Percentiles rank a stretch among this genome's conserved stretches.
Evolutionary conservation across 2,113 vertebrate species (phyloP).

Genomic region (Macaca nemestrina): DNA sequence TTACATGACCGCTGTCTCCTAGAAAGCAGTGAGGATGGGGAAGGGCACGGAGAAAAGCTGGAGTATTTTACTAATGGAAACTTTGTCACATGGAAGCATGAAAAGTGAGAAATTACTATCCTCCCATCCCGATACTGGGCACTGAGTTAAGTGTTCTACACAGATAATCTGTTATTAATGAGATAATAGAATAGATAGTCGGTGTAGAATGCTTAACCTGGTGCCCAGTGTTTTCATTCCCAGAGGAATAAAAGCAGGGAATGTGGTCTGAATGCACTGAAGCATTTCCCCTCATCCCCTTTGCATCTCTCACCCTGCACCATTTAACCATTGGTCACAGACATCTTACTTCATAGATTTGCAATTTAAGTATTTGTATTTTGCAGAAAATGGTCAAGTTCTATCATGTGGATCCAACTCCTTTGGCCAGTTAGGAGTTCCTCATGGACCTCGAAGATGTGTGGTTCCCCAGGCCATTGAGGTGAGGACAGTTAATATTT

Average conservation of each 20-base stretch:
- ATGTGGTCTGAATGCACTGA: background rate
- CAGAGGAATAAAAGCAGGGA: background rate
- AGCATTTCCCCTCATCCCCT: background rate
- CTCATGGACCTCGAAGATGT: slow-evolving; percentile 79
- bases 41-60: background rate
- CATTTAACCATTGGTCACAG: background rate
- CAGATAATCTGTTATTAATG: background rate
- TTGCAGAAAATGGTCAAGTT: slow-evolving; percentile 87
- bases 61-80: background rate
- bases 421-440: slow-evolving; percentile 93
- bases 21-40: background rate
- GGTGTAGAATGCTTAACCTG: background rate
- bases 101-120: background rate
- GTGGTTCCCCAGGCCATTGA: slow-evolving; percentile 84
- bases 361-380: slow-evolving; percentile 46
- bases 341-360: background rate
- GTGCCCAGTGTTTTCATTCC: background rate
- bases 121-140: background rate
- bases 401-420: slow-evolving; percentile 94
- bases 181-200: background rate
- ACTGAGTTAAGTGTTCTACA: background rate
- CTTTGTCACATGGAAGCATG: background rate
- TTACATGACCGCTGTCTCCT: background rate
- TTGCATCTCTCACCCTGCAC: background rate
- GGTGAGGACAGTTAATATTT: slow-evolving; percentile 81